Percentiles rank a stretch among this genome's conserved stretches.
These are phyloP conservation scores for Telenomus remus DNA, from an alignment of 1,140 invertebrate species.

Conservation along the genomic window DNA sequence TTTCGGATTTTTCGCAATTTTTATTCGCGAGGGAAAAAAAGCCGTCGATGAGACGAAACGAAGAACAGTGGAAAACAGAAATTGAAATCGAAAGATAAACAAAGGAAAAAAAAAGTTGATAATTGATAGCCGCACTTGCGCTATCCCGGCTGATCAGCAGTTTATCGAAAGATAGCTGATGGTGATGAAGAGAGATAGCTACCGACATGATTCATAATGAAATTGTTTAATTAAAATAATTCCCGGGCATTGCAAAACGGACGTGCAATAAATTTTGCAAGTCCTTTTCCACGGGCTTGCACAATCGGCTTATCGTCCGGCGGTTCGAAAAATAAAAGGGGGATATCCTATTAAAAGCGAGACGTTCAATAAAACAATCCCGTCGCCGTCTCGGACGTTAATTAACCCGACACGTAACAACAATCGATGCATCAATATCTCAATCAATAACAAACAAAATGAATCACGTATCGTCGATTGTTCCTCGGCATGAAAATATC, in stretches of 20 bases:
- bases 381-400: constrained; percentile 28
- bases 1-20: background rate
- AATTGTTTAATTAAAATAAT: constrained; percentile 50
- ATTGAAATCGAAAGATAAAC: too few relatives aligned
- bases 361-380: constrained; percentile 42
- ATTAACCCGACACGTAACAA: constrained; percentile 52
- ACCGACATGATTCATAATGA: constrained; percentile 22
- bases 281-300: constrained; percentile 21
- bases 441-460: constrained; percentile 54
- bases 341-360: constrained; percentile 25
- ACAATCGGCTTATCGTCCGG: constrained; percentile 35
- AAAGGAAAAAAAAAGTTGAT: too few relatives aligned
- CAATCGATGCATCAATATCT: constrained; percentile 53
- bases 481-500: constrained; percentile 21
- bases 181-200: background rate
- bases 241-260: constrained; percentile 20
- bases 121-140: too few relatives aligned
- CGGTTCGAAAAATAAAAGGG: constrained; percentile 13
- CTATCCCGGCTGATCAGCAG: too few relatives aligned
- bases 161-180: background rate
- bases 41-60: too few relatives aligned
- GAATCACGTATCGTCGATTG: constrained; percentile 43
- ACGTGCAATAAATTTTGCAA: constrained; percentile 26
- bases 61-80: too few relatives aligned
- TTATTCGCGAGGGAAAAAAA: too few relatives aligned